These are phyloP conservation scores for Phrixothrix hirtus DNA, from an alignment of 2,888 invertebrate genomes.

Conservation along the genomic window DNA sequence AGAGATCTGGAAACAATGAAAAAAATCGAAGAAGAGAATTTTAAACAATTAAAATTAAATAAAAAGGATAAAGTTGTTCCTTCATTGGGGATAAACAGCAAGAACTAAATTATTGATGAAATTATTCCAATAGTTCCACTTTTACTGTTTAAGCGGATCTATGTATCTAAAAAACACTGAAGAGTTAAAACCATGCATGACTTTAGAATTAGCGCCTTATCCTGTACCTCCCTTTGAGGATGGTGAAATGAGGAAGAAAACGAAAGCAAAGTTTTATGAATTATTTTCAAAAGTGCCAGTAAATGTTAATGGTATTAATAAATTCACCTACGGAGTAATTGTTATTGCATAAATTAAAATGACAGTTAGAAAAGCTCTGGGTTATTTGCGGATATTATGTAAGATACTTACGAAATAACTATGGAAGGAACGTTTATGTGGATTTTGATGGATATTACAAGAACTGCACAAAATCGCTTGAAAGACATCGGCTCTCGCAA, in stretches of 20 bases:
- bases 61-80: too few relatives aligned
- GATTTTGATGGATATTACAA: neutral
- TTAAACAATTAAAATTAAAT: slow-evolving; percentile 4
- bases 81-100: neutral
- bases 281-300: neutral
- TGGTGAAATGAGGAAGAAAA: neutral
- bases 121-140: slow-evolving; percentile 1
- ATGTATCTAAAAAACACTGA: neutral
- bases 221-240: neutral
- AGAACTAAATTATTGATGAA: neutral
- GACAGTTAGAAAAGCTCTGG: slow-evolving; percentile 1
- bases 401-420: neutral
- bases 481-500: neutral
- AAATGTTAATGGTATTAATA: slow-evolving; percentile 2
- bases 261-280: slow-evolving; percentile 1
- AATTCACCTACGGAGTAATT: neutral
- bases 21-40: slow-evolving; percentile 5
- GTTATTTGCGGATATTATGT: neutral
- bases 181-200: neutral
- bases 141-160: slow-evolving; percentile 4
- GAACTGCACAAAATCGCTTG: slow-evolving; percentile 1
- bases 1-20: neutral
- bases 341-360: slow-evolving; percentile 2
- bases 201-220: slow-evolving; percentile 1
- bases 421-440: neutral